A percentile compares a stretch with the other conserved stretches of the same genome.
Evolutionary conservation across 1,140 invertebrate genomes (phyloP).

Genomic region (Brachionus asplanchnoidis): DNA sequence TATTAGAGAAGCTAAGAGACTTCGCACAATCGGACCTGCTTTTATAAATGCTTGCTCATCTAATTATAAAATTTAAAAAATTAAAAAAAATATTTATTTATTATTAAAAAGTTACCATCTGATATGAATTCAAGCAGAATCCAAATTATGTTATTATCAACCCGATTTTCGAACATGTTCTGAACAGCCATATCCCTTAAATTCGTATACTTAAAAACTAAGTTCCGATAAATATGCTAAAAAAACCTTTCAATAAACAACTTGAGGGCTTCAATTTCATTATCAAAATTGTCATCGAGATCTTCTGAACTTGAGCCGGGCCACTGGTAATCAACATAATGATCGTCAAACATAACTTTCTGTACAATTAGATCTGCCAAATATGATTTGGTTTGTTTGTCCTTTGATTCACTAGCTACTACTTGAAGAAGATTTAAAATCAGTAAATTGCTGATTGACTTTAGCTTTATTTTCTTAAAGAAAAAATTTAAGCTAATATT

Average conservation of each 20-base stretch:
- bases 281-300: slow-evolving; percentile 33
- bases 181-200: slow-evolving; percentile 23
- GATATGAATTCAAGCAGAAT: slow-evolving; percentile 23
- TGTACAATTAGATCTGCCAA: slow-evolving; percentile 4
- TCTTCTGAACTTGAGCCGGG: background rate
- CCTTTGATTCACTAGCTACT: background rate
- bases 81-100: background rate
- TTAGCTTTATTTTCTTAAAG: background rate
- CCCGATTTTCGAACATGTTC: background rate
- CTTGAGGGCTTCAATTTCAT: slow-evolving; percentile 21
- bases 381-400: background rate
- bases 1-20: background rate
- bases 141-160: slow-evolving; percentile 24
- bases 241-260: slow-evolving; percentile 31
- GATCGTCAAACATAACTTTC: background rate
- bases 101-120: background rate
- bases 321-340: slow-evolving; percentile 29
- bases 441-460: background rate
- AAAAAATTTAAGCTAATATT: background rate
- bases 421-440: slow-evolving; percentile 28
- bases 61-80: background rate
- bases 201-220: background rate
- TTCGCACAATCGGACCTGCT: slow-evolving; percentile 22
- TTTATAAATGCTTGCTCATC: slow-evolving; percentile 35
- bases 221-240: background rate